Evolutionary conservation across 2,797 vertebrate species (phyloP), one percentile per base, ranked within the genome.

Genomic region (Cryptoprocta ferox): DNA sequence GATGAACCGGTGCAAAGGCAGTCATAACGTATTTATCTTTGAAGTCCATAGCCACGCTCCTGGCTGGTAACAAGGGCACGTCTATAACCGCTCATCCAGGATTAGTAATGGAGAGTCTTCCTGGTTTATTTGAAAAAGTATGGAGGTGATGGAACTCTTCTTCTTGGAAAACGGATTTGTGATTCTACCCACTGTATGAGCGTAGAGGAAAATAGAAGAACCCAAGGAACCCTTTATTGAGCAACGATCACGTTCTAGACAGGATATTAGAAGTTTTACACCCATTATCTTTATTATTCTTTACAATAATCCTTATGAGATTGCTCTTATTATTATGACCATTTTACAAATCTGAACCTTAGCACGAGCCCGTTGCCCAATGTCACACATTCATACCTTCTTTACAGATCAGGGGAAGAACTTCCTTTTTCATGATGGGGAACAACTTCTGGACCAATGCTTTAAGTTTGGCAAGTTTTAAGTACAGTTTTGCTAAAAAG

Each of bases 21-120:
- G 28, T 19, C 28, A 1, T 0, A 0, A 19, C 1, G 45, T 2
- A 2, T 28, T 12, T 19, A 1, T 4, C 26, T 1, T 5, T 15
- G 9, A 16, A 9, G 48, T 32, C 59, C n/a, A 0, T 6, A 35
- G 19, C n/a, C 16, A 16, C 9, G 2, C 15, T n/a, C 5, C n/a
- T 1, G 3, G 10, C n/a, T 13, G 24, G 28, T 1, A 81, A 65
- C 53, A 24, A 24, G 37, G 26, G 30, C 4, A 2, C 56, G 4
- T 73, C 65, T 75, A 65, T 84, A 13, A 53, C 6, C 45, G 48
- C 28, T 7, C 6, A 2, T 9, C 39, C 82, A 35, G 24, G 24
- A 9, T n/a, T 30, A 3, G 13, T 6, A 15, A 14, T 50, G 63
- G 39, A 24, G 73, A 26, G 1, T 73, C 50, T 87, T 76, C 76